Evolutionary conservation across 1,140 invertebrate genomes (phyloP).

Genomic region (Drosophila sucinea): DNA sequence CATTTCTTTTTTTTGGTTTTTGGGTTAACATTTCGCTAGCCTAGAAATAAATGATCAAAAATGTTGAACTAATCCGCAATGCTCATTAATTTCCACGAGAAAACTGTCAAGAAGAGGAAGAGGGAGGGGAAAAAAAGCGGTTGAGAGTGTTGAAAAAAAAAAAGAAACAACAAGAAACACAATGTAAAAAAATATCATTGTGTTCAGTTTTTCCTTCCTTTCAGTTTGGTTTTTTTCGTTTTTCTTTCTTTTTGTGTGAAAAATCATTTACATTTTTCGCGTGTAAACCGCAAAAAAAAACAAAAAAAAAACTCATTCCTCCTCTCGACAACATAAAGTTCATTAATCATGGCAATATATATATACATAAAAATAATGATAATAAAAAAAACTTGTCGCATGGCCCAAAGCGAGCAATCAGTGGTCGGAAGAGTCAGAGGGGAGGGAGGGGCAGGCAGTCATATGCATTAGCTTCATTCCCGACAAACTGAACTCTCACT

Average conservation of each 20-base stretch:
- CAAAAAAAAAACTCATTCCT: conserved; percentile 25
- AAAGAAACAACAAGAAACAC: neutral
- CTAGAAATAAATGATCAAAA: conserved; percentile 54
- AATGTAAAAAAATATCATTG: conserved; percentile 31
- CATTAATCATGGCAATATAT: conserved; percentile 47
- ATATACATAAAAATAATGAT: conserved; percentile 25
- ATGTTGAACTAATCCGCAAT: conserved; percentile 47
- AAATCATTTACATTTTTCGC: conserved; percentile 57
- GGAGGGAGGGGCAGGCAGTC: conserved; percentile 5
- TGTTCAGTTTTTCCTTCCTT: conserved; percentile 12
- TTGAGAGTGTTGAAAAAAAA: neutral
- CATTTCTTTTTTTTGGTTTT: conserved; percentile 22
- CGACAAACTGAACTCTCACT: conserved; percentile 61
- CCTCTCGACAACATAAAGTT: conserved; percentile 32
- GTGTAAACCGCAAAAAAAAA: conserved; percentile 48
- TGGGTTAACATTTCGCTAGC: conserved; percentile 35
- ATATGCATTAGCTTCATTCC: conserved; percentile 49
- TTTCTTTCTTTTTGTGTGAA: conserved; percentile 37
- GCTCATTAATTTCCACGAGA: conserved; percentile 61
- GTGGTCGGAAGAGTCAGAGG: neutral
- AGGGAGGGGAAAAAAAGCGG: neutral
- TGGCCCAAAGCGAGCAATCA: conserved; percentile 11
- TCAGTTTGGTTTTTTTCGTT: conserved; percentile 8
- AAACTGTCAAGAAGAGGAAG: conserved; percentile 26
- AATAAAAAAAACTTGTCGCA: conserved; percentile 49